Percentiles rank a stretch among this genome's conserved stretches.
Evolutionary conservation across 2,113 vertebrate species (phyloP).

Genomic region (Bettongia penicillata): DNA sequence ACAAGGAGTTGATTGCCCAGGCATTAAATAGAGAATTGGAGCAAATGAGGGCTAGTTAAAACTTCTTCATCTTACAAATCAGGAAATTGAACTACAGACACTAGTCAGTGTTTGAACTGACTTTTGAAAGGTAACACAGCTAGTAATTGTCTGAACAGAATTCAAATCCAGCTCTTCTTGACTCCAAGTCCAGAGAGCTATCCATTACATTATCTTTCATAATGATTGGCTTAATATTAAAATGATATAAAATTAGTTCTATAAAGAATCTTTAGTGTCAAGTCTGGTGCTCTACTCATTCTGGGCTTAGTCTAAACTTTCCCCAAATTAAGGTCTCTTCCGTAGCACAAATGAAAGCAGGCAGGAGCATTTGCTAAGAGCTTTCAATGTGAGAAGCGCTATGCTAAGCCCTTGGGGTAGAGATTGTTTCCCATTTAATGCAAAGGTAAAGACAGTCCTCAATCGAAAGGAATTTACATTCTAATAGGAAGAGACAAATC

Average conservation of each 20-base stretch:
- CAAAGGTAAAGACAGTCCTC: not conserved
- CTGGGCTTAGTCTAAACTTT: not conserved
- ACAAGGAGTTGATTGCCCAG: too few species aligned
- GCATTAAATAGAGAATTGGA: too few species aligned
- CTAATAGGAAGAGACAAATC: not conserved
- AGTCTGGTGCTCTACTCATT: not conserved
- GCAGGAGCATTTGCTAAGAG: not conserved
- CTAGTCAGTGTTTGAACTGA: too few species aligned
- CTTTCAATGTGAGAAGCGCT: too few species aligned
- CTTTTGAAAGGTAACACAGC: not conserved
- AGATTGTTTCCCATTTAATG: not conserved
- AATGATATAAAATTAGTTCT: not conserved
- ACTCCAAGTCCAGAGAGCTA: not conserved
- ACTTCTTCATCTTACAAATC: not conserved
- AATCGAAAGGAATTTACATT: too few species aligned
- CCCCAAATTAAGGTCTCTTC: not conserved
- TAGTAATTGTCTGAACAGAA: not conserved
- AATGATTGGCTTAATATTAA: not conserved
- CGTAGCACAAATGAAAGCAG: not conserved
- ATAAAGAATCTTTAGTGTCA: not conserved
- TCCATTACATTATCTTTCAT: not conserved
- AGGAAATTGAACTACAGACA: not conserved
- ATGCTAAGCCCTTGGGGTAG: not conserved
- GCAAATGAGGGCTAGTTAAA: not conserved
- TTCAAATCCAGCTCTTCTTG: not conserved